These are phyloP conservation scores for Desmodus rotundus DNA, from an alignment of 2,113 vertebrate species.

Conservation along the genomic window DNA sequence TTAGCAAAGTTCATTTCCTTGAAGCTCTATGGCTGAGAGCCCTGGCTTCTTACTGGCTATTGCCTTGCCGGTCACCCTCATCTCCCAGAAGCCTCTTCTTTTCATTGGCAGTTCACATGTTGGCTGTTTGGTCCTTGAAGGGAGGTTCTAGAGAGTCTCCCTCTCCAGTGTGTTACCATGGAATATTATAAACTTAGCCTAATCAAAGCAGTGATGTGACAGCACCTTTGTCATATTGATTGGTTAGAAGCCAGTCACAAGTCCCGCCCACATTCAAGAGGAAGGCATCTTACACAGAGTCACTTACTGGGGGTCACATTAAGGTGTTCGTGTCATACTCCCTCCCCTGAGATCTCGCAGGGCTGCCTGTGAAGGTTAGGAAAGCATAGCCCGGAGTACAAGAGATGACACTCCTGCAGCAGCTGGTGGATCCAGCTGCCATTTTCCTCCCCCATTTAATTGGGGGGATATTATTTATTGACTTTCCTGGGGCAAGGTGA, in stretches of 20 bases:
- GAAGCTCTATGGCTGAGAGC: neutral
- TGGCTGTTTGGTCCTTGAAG: neutral
- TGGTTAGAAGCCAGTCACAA: neutral
- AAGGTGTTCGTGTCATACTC: neutral
- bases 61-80: neutral
- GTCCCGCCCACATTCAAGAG: too few species aligned
- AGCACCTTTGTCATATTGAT: neutral
- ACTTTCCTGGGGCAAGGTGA: slow-evolving; percentile 48
- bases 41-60: neutral
- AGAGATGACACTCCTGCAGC: neutral
- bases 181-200: neutral
- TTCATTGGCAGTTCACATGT: neutral
- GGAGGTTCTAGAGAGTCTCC: neutral
- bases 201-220: neutral
- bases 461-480: neutral
- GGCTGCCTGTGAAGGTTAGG: neutral
- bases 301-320: neutral
- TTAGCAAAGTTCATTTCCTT: neutral
- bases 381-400: neutral
- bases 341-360: neutral
- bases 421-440: neutral
- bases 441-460: neutral
- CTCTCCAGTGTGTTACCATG: neutral
- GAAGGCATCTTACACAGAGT: neutral
- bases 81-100: neutral